Conservation (phyloP, 2,888 invertebrate genomes). For the Achlya flavicornis region DNA sequence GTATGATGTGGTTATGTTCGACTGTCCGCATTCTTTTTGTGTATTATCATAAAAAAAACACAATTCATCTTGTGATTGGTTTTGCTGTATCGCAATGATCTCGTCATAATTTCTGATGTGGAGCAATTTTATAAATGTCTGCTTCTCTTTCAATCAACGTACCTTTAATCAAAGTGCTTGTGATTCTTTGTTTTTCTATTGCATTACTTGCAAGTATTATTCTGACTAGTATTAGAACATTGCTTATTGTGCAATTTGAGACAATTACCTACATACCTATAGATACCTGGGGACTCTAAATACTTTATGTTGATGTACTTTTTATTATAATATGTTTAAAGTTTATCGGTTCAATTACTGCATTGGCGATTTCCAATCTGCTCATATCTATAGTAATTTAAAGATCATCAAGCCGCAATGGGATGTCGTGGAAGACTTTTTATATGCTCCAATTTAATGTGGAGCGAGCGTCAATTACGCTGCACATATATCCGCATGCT, state of each 20-base stretch:
- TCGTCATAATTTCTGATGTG: constrained; percentile 18
- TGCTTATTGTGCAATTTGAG: neutral
- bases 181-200: constrained; percentile 1
- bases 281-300: neutral
- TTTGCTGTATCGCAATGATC: constrained; percentile 12
- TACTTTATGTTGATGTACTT: neutral
- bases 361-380: constrained; percentile 13
- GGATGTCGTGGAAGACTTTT: constrained; percentile 38
- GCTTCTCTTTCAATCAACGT: constrained; percentile 4
- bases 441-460: constrained; percentile 42
- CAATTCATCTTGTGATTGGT: constrained; percentile 24
- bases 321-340: neutral
- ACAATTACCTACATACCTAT: neutral
- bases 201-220: neutral
- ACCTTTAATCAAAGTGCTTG: constrained; percentile 12
- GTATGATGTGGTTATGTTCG: constrained; percentile 25
- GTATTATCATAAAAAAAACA: constrained; percentile 43
- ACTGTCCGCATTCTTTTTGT: constrained; percentile 54
- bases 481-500: constrained; percentile 33
- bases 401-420: constrained; percentile 19
- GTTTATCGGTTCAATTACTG: neutral
- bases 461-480: constrained; percentile 34
- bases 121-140: neutral
- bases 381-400: constrained; percentile 36
- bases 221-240: neutral